Conservation (phyloP, 23 tunicate species). For the Halocynthia roretzi region DNA sequence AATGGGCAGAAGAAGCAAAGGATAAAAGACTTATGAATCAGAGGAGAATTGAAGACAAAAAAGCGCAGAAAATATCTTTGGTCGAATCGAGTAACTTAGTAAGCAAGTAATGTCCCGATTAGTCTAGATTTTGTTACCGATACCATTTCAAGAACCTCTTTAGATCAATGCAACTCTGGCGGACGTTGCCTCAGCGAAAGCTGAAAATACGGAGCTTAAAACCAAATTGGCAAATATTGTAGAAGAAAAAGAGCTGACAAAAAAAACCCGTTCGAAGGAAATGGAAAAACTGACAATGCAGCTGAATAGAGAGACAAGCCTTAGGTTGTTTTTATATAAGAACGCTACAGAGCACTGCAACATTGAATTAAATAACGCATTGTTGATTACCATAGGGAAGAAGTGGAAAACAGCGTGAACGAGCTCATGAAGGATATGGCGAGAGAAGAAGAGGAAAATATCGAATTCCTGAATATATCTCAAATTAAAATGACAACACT, state of each 20-base stretch:
- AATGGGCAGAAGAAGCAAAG: background rate
- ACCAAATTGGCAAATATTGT: background rate
- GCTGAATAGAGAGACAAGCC: background rate
- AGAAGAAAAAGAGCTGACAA: constrained; percentile 4
- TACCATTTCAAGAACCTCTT: background rate
- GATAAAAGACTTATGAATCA: background rate
- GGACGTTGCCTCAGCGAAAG: background rate
- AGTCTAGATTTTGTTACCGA: background rate
- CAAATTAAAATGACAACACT: too few species aligned
- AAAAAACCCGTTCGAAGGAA: background rate
- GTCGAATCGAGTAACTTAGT: constrained; percentile 7
- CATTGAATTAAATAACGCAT: too few species aligned
- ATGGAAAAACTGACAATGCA: background rate
- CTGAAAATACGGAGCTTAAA: background rate
- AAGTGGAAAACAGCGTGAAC: too few species aligned
- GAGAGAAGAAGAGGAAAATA: too few species aligned
- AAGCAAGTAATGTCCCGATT: background rate
- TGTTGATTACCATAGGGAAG: too few species aligned
- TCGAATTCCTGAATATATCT: too few species aligned
- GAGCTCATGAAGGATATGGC: too few species aligned
- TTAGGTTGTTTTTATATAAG: background rate
- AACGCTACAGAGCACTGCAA: too few species aligned
- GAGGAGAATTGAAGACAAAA: background rate
- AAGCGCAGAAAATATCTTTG: constrained; percentile 4
- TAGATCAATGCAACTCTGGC: background rate